These are phyloP conservation scores for Chrysemys picta DNA, from an alignment of 2,113 vertebrate genomes.

Conservation along the genomic window DNA sequence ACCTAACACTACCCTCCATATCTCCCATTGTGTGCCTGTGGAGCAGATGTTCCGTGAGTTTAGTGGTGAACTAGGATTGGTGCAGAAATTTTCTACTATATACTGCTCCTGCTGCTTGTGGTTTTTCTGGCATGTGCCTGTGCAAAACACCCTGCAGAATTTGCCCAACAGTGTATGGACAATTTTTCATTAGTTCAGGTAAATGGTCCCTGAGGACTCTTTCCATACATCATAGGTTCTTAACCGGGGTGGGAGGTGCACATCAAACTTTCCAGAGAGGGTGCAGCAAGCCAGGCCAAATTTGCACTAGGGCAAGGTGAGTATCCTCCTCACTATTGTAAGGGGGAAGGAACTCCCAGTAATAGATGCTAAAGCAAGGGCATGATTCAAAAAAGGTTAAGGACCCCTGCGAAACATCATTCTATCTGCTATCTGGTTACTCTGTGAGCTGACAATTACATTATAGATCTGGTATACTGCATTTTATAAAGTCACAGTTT, in stretches of 20 bases:
- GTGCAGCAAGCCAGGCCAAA: background rate
- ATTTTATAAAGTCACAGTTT: background rate
- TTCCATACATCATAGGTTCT: background rate
- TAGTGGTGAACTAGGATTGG: background rate
- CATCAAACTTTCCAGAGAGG: too few species aligned
- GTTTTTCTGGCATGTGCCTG: background rate
- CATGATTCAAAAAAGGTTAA: background rate
- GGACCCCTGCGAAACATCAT: fast-evolving
- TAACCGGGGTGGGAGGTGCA: too few species aligned
- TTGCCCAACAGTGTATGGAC: background rate
- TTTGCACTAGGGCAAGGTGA: background rate
- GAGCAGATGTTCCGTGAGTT: background rate
- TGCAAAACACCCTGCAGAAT: background rate
- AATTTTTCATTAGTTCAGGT: background rate
- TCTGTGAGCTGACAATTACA: background rate
- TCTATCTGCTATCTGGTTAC: background rate
- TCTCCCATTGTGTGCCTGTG: background rate
- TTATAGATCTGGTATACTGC: background rate
- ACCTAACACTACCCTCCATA: background rate
- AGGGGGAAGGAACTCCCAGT: background rate
- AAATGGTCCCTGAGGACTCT: background rate
- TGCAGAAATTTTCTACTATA: background rate
- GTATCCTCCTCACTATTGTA: background rate
- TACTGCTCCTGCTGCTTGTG: background rate
- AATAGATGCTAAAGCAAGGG: background rate